phyloP scores from a whole-genome alignment of 2,113 vertebrate species.

The Suricata suricatta region DNA sequence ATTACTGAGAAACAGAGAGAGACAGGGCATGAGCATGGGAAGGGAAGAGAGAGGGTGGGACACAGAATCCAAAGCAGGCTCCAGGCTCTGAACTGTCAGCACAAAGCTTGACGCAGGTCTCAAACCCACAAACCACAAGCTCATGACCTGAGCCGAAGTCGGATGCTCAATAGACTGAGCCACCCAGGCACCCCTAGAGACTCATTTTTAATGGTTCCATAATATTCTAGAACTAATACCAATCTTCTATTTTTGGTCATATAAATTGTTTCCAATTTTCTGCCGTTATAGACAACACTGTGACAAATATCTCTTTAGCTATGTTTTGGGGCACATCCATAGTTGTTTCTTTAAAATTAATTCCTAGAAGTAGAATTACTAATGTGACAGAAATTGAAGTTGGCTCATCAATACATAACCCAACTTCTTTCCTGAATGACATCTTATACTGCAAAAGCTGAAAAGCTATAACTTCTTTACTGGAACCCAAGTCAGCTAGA shows the following conservation, averaged over 20 bases:
- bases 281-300: not conserved
- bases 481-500: not conserved
- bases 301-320: not conserved
- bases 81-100: too few relatives aligned
- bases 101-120: too few relatives aligned
- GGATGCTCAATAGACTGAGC: too few relatives aligned
- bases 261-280: not conserved
- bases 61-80: too few relatives aligned
- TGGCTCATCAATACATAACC: not conserved
- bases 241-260: not conserved
- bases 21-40: too few relatives aligned
- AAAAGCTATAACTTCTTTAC: not conserved
- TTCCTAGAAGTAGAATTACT: not conserved
- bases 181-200: not conserved
- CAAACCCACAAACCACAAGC: too few relatives aligned
- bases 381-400: not conserved
- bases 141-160: too few relatives aligned
- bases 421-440: not conserved
- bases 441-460: not conserved
- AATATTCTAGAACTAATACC: not conserved
- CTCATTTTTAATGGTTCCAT: not conserved
- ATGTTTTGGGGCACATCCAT: not conserved
- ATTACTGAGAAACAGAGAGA: too few relatives aligned
- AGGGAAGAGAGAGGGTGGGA: too few relatives aligned
- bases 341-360: slow-evolving; percentile 5